Percentiles rank a stretch among this genome's conserved stretches.
Conservation (phyloP, 2,888 invertebrate genomes). For the Trichopria drosophilae region DNA sequence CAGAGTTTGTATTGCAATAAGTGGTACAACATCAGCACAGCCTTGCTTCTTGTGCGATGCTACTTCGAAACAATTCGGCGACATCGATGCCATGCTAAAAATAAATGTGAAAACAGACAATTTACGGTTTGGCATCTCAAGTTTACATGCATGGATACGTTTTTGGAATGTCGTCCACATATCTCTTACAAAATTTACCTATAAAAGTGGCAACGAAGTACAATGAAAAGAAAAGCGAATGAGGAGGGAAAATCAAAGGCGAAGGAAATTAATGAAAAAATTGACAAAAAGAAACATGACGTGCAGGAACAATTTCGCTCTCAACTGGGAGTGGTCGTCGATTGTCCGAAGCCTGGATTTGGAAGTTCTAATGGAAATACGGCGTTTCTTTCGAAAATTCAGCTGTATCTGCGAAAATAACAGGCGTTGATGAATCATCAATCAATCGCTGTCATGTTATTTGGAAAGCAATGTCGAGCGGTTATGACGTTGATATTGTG, state of each 20-base stretch:
- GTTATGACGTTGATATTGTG: constrained; percentile 7
- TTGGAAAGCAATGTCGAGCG: constrained; percentile 16
- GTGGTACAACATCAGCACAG: too few species aligned
- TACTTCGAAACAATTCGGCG: too few species aligned
- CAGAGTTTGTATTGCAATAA: too few species aligned
- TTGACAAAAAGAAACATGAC: neutral
- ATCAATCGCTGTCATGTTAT: constrained; percentile 25
- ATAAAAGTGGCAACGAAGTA: too few species aligned
- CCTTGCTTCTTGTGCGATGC: too few species aligned
- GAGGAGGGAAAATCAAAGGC: too few species aligned
- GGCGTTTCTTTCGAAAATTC: constrained; percentile 26
- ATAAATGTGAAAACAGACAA: too few species aligned
- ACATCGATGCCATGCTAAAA: neutral
- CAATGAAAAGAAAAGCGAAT: too few species aligned
- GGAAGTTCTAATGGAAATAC: constrained; percentile 23
- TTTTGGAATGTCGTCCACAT: too few species aligned
- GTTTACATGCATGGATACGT: too few species aligned
- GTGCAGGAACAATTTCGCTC: constrained; percentile 13
- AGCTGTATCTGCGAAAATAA: constrained; percentile 12
- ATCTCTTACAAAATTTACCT: too few species aligned
- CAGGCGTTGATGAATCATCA: constrained; percentile 21
- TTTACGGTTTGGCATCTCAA: too few species aligned
- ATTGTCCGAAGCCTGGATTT: constrained; percentile 10
- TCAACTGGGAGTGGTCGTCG: constrained; percentile 21
- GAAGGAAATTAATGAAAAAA: neutral